phyloP scores from a whole-genome alignment of 2,888 invertebrate species.

The Neria commutata region DNA sequence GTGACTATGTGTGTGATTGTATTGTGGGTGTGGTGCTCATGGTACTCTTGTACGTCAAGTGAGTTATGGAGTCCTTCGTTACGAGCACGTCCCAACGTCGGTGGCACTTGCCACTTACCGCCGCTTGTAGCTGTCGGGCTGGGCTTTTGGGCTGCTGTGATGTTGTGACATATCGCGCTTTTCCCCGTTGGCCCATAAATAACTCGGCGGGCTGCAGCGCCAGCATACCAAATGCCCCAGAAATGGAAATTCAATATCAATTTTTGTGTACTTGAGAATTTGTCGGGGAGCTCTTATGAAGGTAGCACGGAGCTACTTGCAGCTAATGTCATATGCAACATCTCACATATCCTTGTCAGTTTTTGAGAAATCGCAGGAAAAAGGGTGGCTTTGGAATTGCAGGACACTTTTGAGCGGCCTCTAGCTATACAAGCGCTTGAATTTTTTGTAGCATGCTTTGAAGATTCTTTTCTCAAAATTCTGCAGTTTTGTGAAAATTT shows the following conservation, averaged over 20 bases:
- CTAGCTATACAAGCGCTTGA: too few relatives aligned
- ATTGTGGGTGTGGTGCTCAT: too few relatives aligned
- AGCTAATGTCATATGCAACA: not conserved
- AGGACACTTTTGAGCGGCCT: too few relatives aligned
- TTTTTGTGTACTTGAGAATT: not conserved
- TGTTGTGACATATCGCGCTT: constrained; percentile 56
- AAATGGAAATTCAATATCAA: constrained; percentile 1
- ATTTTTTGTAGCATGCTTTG: too few relatives aligned
- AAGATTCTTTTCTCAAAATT: too few relatives aligned
- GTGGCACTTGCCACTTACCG: not conserved
- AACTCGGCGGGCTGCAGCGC: constrained; percentile 35
- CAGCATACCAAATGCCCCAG: not conserved
- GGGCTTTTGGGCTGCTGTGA: constrained; percentile 14
- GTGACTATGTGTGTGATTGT: not conserved
- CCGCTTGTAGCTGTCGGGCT: constrained; percentile 3
- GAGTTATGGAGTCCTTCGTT: not conserved
- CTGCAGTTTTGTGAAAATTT: too few relatives aligned
- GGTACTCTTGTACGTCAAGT: not conserved
- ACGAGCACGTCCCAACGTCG: not conserved
- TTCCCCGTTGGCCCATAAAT: constrained; percentile 57
- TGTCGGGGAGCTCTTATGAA: not conserved
- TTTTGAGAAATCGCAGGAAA: too few relatives aligned
- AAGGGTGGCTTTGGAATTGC: too few relatives aligned
- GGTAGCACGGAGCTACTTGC: not conserved
- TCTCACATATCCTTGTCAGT: not conserved